Evolutionary conservation across 2,797 vertebrate genomes (phyloP), one percentile per base, ranked within the genome.

Genomic region (Hypotaenidia okinawae): DNA sequence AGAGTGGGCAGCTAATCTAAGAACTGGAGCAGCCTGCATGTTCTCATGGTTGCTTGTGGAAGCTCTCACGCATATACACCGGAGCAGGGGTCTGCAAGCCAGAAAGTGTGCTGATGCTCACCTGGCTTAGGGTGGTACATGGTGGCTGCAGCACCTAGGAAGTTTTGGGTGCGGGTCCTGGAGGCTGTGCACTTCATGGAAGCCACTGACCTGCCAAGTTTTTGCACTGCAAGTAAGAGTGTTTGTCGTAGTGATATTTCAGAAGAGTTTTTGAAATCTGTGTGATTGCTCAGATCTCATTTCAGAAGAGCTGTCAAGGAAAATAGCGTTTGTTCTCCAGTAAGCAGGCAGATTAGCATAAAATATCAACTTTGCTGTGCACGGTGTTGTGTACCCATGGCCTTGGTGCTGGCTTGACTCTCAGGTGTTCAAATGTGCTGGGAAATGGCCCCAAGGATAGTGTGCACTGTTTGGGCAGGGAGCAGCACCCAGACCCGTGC

Each of bases 221-320:
- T 45, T 47, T 93, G 54, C 25, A 3, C 32, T 37, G 37, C 66
- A 72, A 92, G 57, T 33, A 24, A 35, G 70, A 59, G 11, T 21
- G 17, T 90, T 80, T 66, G 45, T 30, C 72, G 85, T 90, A 61
- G 6, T 62, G 83, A 14, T 78, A 16, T 84, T 96, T 96, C 82
- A 87, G 15, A 81, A 90, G 63, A 77, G n/a, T 57, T 86, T 72
- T 88, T 72, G 77, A 87, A 72, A 84, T 72, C 58, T 84, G 77
- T 23, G 3, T 47, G 28, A n/a, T 33, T 58, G 73, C 64, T 96
- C 43, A 83, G 92, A 94, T 94, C 91, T 94, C 59, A 33, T 83
- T 95, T 96, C 93, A 88, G 94, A 67, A 58, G 87, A 72, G 57
- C 41, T 93, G 89, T 96, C 89, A 91, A 35, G 70, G 73, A 90